Evolutionary conservation across 2,797 vertebrate genomes (phyloP), one percentile per base, ranked within the genome.

Genomic region (Fistularia commersonii): DNA sequence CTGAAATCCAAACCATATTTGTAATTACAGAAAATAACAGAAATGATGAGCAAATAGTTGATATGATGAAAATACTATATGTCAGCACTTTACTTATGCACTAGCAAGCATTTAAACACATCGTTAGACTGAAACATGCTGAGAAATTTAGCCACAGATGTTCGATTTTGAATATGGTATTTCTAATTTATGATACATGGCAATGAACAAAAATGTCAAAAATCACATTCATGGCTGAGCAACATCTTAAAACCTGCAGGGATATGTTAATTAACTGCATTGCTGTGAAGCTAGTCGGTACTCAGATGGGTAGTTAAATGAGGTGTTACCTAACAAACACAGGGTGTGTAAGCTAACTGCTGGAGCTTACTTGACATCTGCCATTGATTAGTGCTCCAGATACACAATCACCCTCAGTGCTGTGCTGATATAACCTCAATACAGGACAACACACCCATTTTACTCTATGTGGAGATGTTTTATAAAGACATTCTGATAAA

Each of bases 301-400:
- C 54, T 74, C 62, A 53, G 40, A 62, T 61, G 53, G 53, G 45
- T 70, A 42, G 68, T 72, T 73, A 49, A 74, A 79, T 70, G 62
- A 78, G 61, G 66, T 80, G 72, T 80, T 51, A 41, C 51, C 56
- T 58, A 57, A 80, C 64, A 70, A 52, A 77, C 72, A 54, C 15
- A 1, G 38, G 61, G 58, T 66, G 56, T 69, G 45, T 48, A 56
- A 61, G 40, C 42, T 61, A 50, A 66, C 56, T 32, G 44, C 53
- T 42, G 45, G 51, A 66, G 51, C 66, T 58, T 37, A 38, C 32
- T 64, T 37, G 65, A 74, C 76, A 85, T 87, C 79, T 88, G 83
- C 61, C 65, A 74, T 69, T 73, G 57, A 87, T 89, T 84, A 74
- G 50, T 38, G 3, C 32, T 64, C 45, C 56, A 70, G 60, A 79